Evolutionary conservation across 2,888 invertebrate species (phyloP), one percentile per base, ranked within the genome.

Genomic region (Ligdia adustata): DNA sequence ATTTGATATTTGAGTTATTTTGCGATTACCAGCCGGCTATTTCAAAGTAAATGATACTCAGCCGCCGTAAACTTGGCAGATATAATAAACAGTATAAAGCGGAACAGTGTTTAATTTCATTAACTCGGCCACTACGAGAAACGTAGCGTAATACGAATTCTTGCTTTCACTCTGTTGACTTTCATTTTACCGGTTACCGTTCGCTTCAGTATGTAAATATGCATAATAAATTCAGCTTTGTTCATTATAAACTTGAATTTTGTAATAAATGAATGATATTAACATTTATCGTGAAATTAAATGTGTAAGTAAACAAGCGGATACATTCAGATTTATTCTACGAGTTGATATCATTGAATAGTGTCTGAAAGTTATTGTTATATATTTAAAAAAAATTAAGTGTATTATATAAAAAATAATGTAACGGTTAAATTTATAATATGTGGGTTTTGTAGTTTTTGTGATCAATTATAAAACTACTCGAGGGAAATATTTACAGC

Each of bases 151-250:
- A 46, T 46, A 32, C 35, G 45, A 20, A 44, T 55, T 42, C 44
- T 46, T 50, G 46, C 47, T 52, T 52, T 52, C 47, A 52, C 52
- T 53, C 42, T 48, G 42, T 50, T 52, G 58, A 45, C 44, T 54
- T 35, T 48, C 40, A 56, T 53, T 47, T 45, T 37, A 40, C 43
- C 20, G 46, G 40, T 34, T 40, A 55, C 40, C 42, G 29, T 48
- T 43, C 37, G 42, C 48, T 43, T 48, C 22, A 18, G 40, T 32
- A 28, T 29, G 42, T 42, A 43, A 52, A 47, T 46, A 48, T 48
- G 33, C 42, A 37, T 31, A 42, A 33, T 37, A 26, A 11, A 45
- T 28, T 34, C 33, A 29, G 27, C 24, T 42, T 41, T 26, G 34
- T 50, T 41, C 31, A 18, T 47, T 35, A 28, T 34, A 33, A 39